Evolutionary conservation across 2,888 invertebrate species (phyloP), one percentile per base, ranked within the genome.

Genomic region (Microchrysa polita): DNA sequence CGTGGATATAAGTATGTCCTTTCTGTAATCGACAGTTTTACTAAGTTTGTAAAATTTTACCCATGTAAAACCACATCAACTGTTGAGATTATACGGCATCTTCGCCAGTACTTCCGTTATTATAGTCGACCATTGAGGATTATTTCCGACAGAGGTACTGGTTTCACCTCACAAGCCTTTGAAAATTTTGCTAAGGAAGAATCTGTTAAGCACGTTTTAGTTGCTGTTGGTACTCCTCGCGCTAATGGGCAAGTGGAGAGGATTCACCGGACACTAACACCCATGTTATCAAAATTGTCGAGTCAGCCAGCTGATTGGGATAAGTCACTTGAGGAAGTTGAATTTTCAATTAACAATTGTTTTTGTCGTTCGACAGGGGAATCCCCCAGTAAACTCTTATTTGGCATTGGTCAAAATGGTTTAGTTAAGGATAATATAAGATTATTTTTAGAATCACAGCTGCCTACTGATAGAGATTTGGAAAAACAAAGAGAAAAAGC

Each of bases 331-430:
- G 20, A 44, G 7, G 48, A 78, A 5, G 76, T 74, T 7, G 79
- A 80, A 74, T 80, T 77, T 76, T 75, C 76, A 0, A 67, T 80
- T 7, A 80, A 80, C 73, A 80, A 80, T 69, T 80, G 79, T 0
- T 44, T 80, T 12, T 76, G 76, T 59, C 77, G 79, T 72, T 72
- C 78, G 10, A 79, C 80, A n/a, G 77, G 78, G 0, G 78, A 80
- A 67, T 78, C 80, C 0, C 80, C 81, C 0, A 79, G 79, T 75
- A 77, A 73, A 40, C 59, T 80, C 34, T 74, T 81, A 40, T 81
- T 80, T 61, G 81, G 81, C 1, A 67, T 78, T 2, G 44, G 78
- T 61, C 81, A 82, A 65, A 76, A 76, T 7, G 27, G 27, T 34
- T 2, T 5, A 2, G 27, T 34, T 34, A 34, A 34, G 27, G 27